These are phyloP conservation scores for Papilio xuthus DNA, from an alignment of 1,140 invertebrate genomes.

Conservation along the genomic window DNA sequence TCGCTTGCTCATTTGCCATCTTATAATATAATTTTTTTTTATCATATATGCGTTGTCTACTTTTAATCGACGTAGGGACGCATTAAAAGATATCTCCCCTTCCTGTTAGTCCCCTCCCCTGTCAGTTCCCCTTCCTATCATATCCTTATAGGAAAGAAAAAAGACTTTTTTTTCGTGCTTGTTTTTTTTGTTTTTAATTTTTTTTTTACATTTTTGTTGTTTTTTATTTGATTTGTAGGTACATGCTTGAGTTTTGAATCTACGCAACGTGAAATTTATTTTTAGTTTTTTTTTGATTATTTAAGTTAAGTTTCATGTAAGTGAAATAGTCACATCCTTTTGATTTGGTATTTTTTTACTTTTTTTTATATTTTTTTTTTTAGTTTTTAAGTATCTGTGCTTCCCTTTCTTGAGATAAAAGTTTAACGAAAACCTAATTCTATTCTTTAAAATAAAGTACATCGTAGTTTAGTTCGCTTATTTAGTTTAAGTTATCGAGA, in stretches of 20 bases:
- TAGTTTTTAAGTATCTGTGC: conserved; percentile 22
- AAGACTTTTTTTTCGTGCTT: conserved; percentile 38
- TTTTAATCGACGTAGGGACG: too few species aligned
- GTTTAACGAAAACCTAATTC: neutral
- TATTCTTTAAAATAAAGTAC: conserved; percentile 9
- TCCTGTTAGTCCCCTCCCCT: too few species aligned
- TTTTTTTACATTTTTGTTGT: conserved; percentile 47
- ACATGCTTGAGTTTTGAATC: conserved; percentile 73
- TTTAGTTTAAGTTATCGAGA: conserved; percentile 21
- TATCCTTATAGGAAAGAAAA: too few species aligned
- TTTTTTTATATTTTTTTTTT: conserved; percentile 35
- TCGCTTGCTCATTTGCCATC: too few species aligned
- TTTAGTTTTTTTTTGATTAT: conserved; percentile 44
- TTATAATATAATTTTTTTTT: too few species aligned
- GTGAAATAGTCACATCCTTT: conserved; percentile 56
- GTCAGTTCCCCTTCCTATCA: too few species aligned
- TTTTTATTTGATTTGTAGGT: conserved; percentile 63
- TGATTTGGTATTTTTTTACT: conserved; percentile 31
- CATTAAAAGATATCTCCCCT: too few species aligned
- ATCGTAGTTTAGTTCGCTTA: neutral
- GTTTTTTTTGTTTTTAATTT: conserved; percentile 47
- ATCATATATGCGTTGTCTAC: too few species aligned
- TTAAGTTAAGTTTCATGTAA: conserved; percentile 43
- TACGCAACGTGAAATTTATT: conserved; percentile 35
- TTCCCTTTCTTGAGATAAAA: conserved; percentile 11